Base-by-base conservation (phyloP, 1,140 invertebrate genomes). In the Formica exsecta region DNA sequence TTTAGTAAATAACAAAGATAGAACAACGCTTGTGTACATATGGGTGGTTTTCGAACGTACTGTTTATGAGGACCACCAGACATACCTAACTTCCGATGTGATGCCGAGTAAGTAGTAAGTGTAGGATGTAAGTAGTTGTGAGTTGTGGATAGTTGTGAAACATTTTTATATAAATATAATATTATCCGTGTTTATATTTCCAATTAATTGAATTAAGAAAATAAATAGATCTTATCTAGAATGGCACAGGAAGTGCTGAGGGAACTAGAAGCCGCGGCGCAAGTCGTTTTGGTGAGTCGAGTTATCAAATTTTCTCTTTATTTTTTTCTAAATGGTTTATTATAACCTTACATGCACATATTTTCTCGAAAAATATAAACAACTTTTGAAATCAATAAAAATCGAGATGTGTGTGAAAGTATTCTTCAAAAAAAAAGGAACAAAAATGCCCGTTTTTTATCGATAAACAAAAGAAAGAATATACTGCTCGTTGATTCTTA, bases 251-350 rank as follows among this genome's bases (percentile, higher is more conserved):
- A 95, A 92, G 89, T 96, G 85, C 94, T 96, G 90, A 95, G 95
- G 94, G 96, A 97, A 92, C 94, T 97, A 90, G 97, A 97, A 93
- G 95, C 96, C 87, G 97, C 97, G 87, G 96, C 97, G 86, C 96
- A 97, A 96, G 95, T 97, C 93, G 95, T 97, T 89, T 95, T 97
- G 95, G 97, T 97, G 94, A 95, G 95, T 93, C 83, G 66, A 70
- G 41, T 29, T 44, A 5, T 9, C 48, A 11, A 65, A 54, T 44
- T 54, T 19, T 25, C 25, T 13, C 38, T 29, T 25, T 13, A 44
- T 44, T 44, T 44, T 44, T 44, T 25, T 38, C 4, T 2, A 16
- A 4, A 57, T 48, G 9, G 41, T 65, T 48, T 0, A 41, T 44
- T 29, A 9, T 22, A 68, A 68, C 36, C 16, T 9, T 66, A 66